Evolutionary conservation across 2,113 vertebrate genomes (phyloP).

Genomic region (Cercocebus atys): DNA sequence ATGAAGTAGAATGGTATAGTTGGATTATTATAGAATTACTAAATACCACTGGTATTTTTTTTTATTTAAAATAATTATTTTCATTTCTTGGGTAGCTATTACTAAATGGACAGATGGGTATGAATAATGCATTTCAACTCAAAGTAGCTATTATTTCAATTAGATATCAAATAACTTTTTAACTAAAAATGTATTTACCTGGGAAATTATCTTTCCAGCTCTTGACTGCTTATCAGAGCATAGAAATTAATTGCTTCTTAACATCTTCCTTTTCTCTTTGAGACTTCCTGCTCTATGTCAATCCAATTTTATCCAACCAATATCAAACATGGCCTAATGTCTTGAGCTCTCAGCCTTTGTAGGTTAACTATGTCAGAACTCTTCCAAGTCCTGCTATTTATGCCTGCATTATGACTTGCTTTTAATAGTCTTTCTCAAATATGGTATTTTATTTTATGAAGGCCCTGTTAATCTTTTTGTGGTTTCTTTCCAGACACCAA

Average conservation of each 20-base stretch:
- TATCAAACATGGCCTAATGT: not conserved
- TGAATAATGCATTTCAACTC: not conserved
- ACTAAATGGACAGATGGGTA: not conserved
- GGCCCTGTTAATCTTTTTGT: not conserved
- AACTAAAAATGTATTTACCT: not conserved
- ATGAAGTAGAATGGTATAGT: not conserved
- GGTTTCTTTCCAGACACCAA: not conserved
- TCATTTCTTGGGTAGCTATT: not conserved
- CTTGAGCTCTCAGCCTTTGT: not conserved
- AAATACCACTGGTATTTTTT: not conserved
- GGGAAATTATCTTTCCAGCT: not conserved
- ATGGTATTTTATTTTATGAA: not conserved
- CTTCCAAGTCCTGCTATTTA: not conserved
- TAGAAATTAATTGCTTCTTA: not conserved
- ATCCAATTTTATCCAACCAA: not conserved
- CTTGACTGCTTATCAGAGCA: not conserved
- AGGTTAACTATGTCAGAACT: not conserved
- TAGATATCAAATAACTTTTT: not conserved
- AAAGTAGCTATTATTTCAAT: not conserved
- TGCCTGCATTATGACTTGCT: not conserved
- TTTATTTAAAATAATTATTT: not conserved
- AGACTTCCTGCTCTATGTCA: not conserved
- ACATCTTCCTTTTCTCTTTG: not conserved
- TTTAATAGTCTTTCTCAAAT: constrained; percentile 12
- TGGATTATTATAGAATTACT: not conserved